Base-by-base conservation (phyloP, 2,113 vertebrate species). In the Amia ocellicauda region DNA sequence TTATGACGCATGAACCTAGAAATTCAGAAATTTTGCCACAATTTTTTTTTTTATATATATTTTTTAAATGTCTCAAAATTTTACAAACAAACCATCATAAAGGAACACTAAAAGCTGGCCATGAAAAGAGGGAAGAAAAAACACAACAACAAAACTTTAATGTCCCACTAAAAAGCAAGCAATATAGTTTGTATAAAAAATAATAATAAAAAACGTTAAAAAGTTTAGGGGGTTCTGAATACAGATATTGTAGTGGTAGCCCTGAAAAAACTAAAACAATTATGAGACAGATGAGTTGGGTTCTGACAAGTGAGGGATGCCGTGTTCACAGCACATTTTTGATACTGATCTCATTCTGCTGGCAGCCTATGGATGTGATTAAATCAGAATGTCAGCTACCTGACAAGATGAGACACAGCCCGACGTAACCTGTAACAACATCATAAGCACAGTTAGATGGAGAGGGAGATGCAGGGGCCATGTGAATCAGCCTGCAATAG, bases 331-430 rank as follows among this genome's bases (percentile, higher is more conserved):
- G 76, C 84, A 80, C 86, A 83, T 87, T 90, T 90, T 84, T 88
- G 88, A 89, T 86, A 85, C 80, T 69, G 85, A 88, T 89, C 86
- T 89, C 85, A 89, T 89, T 89, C 82, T 80, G 85, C 78, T 88
- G 86, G 86, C 85, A 87, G 85, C 75, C 76, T 71, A n/a, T 71
- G 85, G 81, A 86, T 86, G 85, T 86, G 88, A 90, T 89, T 86
- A 86, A 85, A 88, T 90, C 86, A 83, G 84, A 86, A 83, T 77
- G 84, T 86, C 87, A 83, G 83, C 78, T 83, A 81, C 84, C 87
- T 88, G 87, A 90, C 87, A 82, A 86, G 87, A 89, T 80, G 70
- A 83, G 86, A 83, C 84, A 71, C 72, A 80, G 78, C 74, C 77
- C 66, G 74, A 78, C 77, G 69, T 71, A 80, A 84, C 80, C 78